A percentile compares a stretch with the other conserved stretches of the same genome.
Evolutionary conservation across 2,888 invertebrate genomes (phyloP).

Genomic region (Acleris literana): DNA sequence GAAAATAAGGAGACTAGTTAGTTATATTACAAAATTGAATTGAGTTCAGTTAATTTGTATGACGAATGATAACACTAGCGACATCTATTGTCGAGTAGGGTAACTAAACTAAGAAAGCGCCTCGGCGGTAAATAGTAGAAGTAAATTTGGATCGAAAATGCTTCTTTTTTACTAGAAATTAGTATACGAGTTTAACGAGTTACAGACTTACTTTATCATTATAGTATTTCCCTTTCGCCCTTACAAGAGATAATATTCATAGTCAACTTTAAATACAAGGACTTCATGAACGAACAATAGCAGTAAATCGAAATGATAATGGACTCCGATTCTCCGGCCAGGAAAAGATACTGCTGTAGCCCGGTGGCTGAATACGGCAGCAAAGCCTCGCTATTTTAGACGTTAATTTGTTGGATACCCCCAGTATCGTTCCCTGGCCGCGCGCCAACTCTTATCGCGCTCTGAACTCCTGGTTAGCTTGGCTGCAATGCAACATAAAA

Average conservation of each 20-base stretch:
- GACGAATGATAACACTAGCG: background rate
- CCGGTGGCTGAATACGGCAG: background rate
- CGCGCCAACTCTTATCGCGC: conserved; percentile 28
- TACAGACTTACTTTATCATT: too few species aligned
- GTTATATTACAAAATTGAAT: background rate
- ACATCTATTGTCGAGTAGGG: background rate
- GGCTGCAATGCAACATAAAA: background rate
- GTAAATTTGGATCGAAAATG: background rate
- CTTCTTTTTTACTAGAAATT: too few species aligned
- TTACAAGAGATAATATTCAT: too few species aligned
- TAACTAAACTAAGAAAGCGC: background rate
- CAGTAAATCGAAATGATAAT: too few species aligned
- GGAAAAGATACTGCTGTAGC: too few species aligned
- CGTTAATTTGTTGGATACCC: conserved; percentile 28
- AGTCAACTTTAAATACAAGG: too few species aligned
- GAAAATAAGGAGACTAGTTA: too few species aligned
- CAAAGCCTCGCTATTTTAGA: conserved; percentile 29
- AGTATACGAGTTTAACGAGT: too few species aligned
- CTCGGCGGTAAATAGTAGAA: background rate
- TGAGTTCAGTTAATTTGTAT: too few species aligned
- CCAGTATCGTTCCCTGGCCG: conserved; percentile 22
- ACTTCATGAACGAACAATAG: too few species aligned
- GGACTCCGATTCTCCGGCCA: too few species aligned
- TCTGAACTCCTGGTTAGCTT: conserved; percentile 19
- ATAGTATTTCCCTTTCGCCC: too few species aligned